Conservation (phyloP, 2,888 invertebrate species). For the Ectobius pallidus region DNA sequence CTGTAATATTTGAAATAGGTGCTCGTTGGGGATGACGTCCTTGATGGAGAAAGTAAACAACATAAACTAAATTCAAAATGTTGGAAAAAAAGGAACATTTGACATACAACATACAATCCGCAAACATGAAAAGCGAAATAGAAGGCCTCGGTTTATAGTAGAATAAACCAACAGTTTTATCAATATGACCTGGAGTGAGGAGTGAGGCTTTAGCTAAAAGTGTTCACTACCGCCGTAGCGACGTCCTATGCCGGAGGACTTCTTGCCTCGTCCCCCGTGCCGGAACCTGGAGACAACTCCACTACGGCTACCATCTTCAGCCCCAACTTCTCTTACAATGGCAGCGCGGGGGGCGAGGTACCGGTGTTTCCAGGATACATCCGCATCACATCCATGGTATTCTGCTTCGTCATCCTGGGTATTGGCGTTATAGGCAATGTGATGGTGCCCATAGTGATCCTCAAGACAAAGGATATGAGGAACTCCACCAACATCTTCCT, state of each 20-base stretch:
- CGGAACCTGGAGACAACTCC: not conserved
- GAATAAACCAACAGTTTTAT: no score
- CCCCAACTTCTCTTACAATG: constrained; percentile 20
- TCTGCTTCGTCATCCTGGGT: constrained; percentile 87
- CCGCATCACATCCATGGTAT: constrained; percentile 84
- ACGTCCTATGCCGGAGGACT: constrained; percentile 7
- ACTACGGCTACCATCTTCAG: constrained; percentile 10
- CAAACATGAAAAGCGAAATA: no score
- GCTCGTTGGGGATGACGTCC: no score
- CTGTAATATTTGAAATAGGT: no score
- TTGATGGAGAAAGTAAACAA: no score
- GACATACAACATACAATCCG: no score
- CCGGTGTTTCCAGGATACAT: constrained; percentile 79
- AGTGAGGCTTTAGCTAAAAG: not conserved
- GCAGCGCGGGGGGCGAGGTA: constrained; percentile 1
- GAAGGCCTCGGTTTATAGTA: no score
- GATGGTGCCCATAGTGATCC: constrained; percentile 91
- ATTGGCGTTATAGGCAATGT: constrained; percentile 91
- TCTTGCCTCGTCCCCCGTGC: not conserved
- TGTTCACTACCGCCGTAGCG: constrained; percentile 1
- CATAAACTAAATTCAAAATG: no score
- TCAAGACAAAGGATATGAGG: constrained; percentile 91
- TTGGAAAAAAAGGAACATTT: no score
- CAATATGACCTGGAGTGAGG: no score
- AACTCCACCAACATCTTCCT: constrained; percentile 95